Evolutionary conservation across 2,113 vertebrate genomes (phyloP).

Genomic region (Tachysurus vachellii): DNA sequence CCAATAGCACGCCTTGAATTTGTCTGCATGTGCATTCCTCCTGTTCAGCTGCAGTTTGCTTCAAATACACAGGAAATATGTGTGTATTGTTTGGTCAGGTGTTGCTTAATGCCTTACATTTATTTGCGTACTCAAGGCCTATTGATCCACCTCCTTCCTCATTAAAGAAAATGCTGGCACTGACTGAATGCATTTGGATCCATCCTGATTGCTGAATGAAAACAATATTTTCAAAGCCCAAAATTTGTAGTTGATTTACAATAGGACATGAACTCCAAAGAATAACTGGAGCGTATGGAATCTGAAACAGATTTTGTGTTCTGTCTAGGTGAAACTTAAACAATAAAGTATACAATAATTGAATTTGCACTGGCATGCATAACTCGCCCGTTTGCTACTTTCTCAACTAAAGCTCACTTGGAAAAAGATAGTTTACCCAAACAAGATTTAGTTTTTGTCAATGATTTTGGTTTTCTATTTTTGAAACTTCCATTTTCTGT

Average conservation of each 20-base stretch:
- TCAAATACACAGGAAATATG: constrained; percentile 37
- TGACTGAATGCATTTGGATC: constrained; percentile 21
- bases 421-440: constrained; percentile 9
- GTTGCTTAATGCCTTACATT: constrained; percentile 9
- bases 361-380: background rate
- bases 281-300: background rate
- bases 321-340: background rate
- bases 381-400: background rate
- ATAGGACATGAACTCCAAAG: background rate
- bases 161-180: constrained; percentile 48
- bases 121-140: constrained; percentile 37
- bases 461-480: background rate
- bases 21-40: constrained; percentile 19
- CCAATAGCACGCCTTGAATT: background rate
- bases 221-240: constrained; percentile 30
- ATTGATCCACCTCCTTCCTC: constrained; percentile 9
- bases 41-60: constrained; percentile 5
- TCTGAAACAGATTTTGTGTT: background rate
- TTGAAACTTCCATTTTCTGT: constrained; percentile 16
- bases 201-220: constrained; percentile 31
- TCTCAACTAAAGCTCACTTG: background rate
- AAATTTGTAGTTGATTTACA: constrained; percentile 6
- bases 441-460: background rate
- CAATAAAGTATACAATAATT: background rate
- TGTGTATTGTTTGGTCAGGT: constrained; percentile 50